Base-by-base conservation (phyloP, 2,888 invertebrate genomes). In the Ditula angustiorana region DNA sequence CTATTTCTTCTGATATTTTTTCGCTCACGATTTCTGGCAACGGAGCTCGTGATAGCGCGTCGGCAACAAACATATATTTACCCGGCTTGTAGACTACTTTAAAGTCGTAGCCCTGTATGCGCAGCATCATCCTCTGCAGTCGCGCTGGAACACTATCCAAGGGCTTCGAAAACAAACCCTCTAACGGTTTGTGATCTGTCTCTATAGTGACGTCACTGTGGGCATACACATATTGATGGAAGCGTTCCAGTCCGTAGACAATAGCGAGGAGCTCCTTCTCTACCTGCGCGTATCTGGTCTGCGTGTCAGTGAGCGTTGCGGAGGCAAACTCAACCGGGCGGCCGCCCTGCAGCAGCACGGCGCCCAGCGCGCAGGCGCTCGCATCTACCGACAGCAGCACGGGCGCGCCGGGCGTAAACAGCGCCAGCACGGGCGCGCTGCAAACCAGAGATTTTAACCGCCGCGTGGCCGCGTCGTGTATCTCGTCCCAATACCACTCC, bases 11-110 rank as follows among this genome's bases (percentile, higher is more conserved):
- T 5, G 53, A 35, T 1, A 72, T 52, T 1, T 64, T 57, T 21
- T 69, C 67, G 19, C 64, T 21, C 46, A 64, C 56, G 0, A 67
- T 11, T 0, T 75, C 72, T 0, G 67, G 57, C 0, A 74, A 35
- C 0, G 74, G 63, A 0, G 74, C 73, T 0, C 75, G 63, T 0
- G 76, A 77, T 16, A 77, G 33, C 0, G 73, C 69, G 37, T 76
- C 75, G 0, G 76, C 67, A 5, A 77, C 61, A 60, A 67, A 76
- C 73, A 77, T 73, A 52, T 73, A 71, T 52, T 74, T 76, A 0
- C 76, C 75, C 0, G 75, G 73, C 5, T 30, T 68, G 61, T 78
- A 75, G 0, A 26, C 23, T 1, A 75, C 69, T 5, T 53, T 60
- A 5, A 76, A 61, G 30, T 71, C 69, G 55, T 74, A 76, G 1